Percentiles rank a stretch among this genome's conserved stretches.
These are phyloP conservation scores for Xylocopa sonorina DNA, from an alignment of 1,140 invertebrate species.

Conservation along the genomic window DNA sequence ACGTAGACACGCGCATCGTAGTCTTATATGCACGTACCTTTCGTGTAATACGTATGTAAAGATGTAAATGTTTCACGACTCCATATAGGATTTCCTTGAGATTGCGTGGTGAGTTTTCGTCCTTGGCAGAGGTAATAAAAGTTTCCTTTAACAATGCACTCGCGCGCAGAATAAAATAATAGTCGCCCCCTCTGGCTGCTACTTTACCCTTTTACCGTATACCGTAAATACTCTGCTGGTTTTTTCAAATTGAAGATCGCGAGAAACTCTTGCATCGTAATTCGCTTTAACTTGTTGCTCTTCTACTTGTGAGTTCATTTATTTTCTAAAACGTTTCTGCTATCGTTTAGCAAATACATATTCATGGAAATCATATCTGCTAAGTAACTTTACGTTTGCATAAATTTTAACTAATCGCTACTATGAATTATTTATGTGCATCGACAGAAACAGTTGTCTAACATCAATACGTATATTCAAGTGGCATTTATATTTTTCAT, in stretches of 20 bases:
- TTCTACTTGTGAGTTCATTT: not conserved
- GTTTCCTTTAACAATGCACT: slow-evolving; percentile 56
- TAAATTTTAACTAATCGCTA: not conserved
- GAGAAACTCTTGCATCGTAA: not conserved
- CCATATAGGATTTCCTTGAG: slow-evolving; percentile 42
- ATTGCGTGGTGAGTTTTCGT: slow-evolving; percentile 60
- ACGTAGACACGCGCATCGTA: slow-evolving; percentile 50
- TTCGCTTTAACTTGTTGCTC: not conserved
- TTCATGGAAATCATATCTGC: not conserved
- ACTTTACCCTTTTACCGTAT: not conserved
- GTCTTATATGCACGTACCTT: slow-evolving; percentile 13
- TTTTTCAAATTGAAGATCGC: not conserved
- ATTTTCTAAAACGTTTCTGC: not conserved
- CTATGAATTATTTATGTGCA: not conserved
- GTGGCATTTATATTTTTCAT: not conserved
- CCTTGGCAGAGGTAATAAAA: slow-evolving; percentile 65
- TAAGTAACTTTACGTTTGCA: not conserved
- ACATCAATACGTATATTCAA: not conserved
- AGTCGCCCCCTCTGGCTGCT: slow-evolving; percentile 13
- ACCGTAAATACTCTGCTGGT: not conserved
- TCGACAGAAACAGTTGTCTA: not conserved
- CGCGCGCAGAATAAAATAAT: slow-evolving; percentile 43
- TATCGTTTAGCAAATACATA: not conserved
- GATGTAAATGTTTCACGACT: slow-evolving; percentile 57
- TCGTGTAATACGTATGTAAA: slow-evolving; percentile 39